Evolutionary conservation across 2,888 invertebrate species (phyloP).

Genomic region (Coenonympha glycerion): DNA sequence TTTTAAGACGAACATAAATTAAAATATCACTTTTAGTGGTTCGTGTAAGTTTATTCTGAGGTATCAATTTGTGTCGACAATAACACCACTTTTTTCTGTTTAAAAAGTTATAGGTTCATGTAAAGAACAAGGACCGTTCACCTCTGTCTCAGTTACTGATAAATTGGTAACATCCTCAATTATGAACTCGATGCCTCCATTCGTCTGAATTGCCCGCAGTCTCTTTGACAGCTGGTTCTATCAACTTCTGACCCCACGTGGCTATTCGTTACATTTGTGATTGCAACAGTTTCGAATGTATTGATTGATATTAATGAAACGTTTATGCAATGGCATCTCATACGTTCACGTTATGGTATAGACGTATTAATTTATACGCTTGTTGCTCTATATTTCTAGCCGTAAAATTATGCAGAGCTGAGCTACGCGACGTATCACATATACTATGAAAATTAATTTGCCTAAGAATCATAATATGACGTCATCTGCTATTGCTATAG

Average conservation of each 20-base stretch:
- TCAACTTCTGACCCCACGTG: constrained; percentile 5
- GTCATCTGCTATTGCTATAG: no score
- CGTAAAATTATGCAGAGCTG: neutral
- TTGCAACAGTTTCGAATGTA: constrained; percentile 8
- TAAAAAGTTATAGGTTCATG: neutral
- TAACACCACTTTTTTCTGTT: no score
- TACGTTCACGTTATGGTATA: neutral
- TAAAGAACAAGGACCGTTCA: constrained; percentile 12
- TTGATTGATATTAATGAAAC: constrained; percentile 1
- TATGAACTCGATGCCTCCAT: constrained; percentile 31
- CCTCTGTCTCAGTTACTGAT: constrained; percentile 18
- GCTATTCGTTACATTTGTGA: neutral
- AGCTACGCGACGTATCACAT: no score
- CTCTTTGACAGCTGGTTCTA: constrained; percentile 12
- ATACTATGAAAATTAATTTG: no score
- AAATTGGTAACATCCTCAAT: constrained; percentile 54
- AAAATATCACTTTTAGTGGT: no score
- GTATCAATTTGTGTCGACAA: no score
- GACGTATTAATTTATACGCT: neutral
- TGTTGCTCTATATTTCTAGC: neutral
- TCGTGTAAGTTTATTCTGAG: no score
- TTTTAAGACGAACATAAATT: no score
- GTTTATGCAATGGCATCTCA: neutral
- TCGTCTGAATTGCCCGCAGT: constrained; percentile 2
- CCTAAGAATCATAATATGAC: no score